Base-by-base conservation (phyloP, 2,888 invertebrate species). In the Eubasilissa splendida region DNA sequence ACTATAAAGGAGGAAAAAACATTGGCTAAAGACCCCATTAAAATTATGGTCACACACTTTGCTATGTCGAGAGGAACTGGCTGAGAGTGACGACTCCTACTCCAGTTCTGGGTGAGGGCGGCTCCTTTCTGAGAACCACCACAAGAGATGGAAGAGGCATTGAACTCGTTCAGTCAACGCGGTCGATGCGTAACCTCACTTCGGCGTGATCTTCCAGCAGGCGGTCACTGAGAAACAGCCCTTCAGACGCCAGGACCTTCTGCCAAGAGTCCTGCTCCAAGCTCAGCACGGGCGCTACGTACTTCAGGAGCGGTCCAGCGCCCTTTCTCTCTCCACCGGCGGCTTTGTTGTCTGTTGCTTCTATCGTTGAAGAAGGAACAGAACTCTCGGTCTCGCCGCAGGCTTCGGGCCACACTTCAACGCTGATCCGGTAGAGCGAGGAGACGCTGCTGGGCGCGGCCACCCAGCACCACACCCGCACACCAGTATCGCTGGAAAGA, bases 381-480 rank as follows among this genome's bases (percentile, higher is more conserved):
- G 31, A 5, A 12, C 22, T 31, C 12, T 52, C 54, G 33, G 66
- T 53, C 2, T 10, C 14, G 33, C 42, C 58, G 2, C 2, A 11
- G 33, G 58, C 56, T 33, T 71, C 50, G 0, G 70, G 56, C 73
- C 78, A 79, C 0, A 83, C 82, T 75, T 83, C 83, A 3, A 83
- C 80, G 2, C 22, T 77, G 12, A 82, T 70, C 60, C 80, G 80
- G 50, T 83, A 83, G 4, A 74, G 54, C 5, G 78, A 80, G 2
- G 82, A 80, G 12, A 74, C 53, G 4, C 22, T 31, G 22, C 60
- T 76, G 65, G 70, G 10, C 10, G 76, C 80, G 22, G 14, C 60
- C n/a, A 59, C 71, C 83, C 83, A 83, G 73, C 83, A 83, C 83
- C 83, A 83, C 12, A 83, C 76, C 22, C 71, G 10, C n/a, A 80